Conservation (phyloP, 2,797 vertebrate species). For the Pseudochirops cupreus region DNA sequence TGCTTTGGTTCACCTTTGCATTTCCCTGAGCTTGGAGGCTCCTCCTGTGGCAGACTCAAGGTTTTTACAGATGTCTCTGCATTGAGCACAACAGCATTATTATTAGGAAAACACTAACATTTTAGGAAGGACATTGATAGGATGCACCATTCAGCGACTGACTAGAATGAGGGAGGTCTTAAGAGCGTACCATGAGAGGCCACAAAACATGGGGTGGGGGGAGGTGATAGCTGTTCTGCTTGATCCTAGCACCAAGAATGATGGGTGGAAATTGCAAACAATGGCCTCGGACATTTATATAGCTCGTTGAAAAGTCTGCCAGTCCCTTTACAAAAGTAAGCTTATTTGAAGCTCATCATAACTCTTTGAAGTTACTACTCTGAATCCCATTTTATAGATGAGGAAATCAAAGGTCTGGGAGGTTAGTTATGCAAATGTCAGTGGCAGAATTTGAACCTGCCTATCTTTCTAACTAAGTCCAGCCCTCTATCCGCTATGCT, state of each 20-base stretch:
- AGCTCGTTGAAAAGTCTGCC: not conserved
- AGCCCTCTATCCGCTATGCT: not conserved
- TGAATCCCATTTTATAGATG: not conserved
- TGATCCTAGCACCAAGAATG: not conserved
- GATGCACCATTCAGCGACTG: not conserved
- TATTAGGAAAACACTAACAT: not conserved
- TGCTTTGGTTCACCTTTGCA: not conserved
- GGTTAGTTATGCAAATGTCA: not conserved
- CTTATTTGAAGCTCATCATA: not conserved
- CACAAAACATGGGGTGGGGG: not conserved
- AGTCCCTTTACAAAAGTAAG: not conserved
- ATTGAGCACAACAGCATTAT: not conserved
- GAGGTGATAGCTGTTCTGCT: not conserved
- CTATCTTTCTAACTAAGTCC: not conserved
- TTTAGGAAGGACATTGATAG: not conserved
- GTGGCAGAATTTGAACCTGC: not conserved
- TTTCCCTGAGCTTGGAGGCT: slow-evolving; percentile 17
- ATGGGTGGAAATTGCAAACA: not conserved
- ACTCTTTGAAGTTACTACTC: not conserved
- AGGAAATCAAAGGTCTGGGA: not conserved
- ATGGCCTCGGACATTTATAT: not conserved
- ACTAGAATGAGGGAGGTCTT: not conserved
- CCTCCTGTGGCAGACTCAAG: slow-evolving; percentile 9
- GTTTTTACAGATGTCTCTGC: slow-evolving; percentile 4
- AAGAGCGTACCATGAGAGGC: not conserved